Percentiles rank a stretch among this genome's conserved stretches.
Conservation (phyloP, 1,140 invertebrate species). For the Euura lappo region DNA sequence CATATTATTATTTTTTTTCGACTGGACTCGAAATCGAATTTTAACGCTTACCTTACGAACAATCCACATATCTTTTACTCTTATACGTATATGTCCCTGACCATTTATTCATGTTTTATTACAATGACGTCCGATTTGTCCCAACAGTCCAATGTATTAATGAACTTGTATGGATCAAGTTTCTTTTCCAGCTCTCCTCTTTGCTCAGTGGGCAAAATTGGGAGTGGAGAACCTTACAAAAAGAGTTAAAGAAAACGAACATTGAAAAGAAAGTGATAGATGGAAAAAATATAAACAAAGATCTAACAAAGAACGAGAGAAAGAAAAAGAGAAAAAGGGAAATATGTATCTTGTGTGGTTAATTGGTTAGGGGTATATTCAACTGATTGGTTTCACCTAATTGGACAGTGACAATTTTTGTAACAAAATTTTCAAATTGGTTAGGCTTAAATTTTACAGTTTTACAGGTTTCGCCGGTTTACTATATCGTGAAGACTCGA, state of each 20-base stretch:
- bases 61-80: conserved; percentile 43
- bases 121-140: conserved; percentile 49
- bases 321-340: not conserved
- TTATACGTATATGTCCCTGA: conserved; percentile 52
- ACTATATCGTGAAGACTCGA: conserved; percentile 61
- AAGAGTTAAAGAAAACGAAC: conserved; percentile 31
- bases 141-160: conserved; percentile 44
- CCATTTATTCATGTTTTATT: conserved; percentile 53
- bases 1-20: conserved; percentile 6
- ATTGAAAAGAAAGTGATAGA: conserved; percentile 27
- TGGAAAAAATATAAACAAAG: not conserved
- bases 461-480: conserved; percentile 61
- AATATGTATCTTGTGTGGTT: conserved; percentile 39
- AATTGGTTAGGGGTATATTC: conserved; percentile 58
- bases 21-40: not conserved
- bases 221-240: conserved; percentile 62
- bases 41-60: conserved; percentile 31
- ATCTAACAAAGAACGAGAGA: not conserved
- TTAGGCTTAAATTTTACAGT: conserved; percentile 53
- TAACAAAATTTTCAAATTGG: conserved; percentile 58
- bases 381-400: conserved; percentile 51
- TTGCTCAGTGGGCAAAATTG: conserved; percentile 78
- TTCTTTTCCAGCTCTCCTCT: conserved; percentile 85
- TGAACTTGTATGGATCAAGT: conserved; percentile 59
- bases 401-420: conserved; percentile 60